Percentiles rank a stretch among this genome's conserved stretches.
Conservation (phyloP, 2,113 vertebrate genomes). For the Xiphophorus hellerii region DNA sequence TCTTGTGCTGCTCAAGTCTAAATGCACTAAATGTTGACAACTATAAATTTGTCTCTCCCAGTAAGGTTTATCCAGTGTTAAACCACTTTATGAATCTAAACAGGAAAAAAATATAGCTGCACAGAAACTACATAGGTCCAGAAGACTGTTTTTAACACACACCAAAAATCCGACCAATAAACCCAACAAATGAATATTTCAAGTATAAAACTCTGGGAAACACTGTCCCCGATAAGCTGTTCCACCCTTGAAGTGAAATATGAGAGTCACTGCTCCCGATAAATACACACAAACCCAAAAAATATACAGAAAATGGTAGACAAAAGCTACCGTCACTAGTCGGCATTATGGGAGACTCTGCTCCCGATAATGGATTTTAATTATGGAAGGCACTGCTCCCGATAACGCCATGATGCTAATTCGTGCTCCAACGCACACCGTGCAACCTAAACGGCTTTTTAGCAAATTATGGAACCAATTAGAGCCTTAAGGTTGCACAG, state of each 20-base stretch:
- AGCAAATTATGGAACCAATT: conserved; percentile 21
- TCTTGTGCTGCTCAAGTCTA: neutral
- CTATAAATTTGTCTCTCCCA: neutral
- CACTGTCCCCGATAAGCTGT: conserved; percentile 97
- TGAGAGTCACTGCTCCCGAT: conserved; percentile 98
- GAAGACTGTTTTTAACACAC: neutral
- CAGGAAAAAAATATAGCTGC: neutral
- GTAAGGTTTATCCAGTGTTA: neutral
- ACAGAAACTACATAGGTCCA: neutral
- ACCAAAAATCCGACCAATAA: conserved; percentile 6
- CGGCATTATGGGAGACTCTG: conserved; percentile 98
- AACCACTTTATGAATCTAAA: neutral
- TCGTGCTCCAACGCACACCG: conserved; percentile 59
- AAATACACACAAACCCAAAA: conserved; percentile 82
- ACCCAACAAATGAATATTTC: conserved; percentile 59
- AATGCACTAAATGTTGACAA: neutral
- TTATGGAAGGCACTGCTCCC: conserved; percentile 98
- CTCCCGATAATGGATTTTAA: conserved; percentile 92
- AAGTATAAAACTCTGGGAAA: conserved; percentile 96
- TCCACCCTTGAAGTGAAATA: conserved; percentile 95
- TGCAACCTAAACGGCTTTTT: conserved; percentile 61
- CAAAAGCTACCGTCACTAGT: conserved; percentile 96
- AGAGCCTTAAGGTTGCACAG: neutral
- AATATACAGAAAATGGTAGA: conserved; percentile 82
- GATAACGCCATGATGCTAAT: conserved; percentile 84